Conservation (phyloP, 2,888 invertebrate genomes). For the Keiferia lycopersicella region DNA sequence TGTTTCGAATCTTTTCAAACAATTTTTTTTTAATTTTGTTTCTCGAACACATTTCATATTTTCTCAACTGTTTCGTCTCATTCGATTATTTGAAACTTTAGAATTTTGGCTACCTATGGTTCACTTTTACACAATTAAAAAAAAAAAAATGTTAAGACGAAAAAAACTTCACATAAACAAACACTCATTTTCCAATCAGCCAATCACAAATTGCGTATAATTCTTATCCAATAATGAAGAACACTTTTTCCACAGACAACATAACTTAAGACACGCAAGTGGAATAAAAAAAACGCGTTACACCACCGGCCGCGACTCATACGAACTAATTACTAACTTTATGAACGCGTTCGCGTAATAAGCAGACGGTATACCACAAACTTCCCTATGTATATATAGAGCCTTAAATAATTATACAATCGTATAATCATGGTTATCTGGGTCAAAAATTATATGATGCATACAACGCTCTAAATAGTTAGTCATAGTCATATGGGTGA, state of each 20-base stretch:
- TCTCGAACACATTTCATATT: no score
- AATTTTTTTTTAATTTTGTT: no score
- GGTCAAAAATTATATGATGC: not conserved
- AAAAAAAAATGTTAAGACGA: no score
- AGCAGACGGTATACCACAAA: slow-evolving; percentile 2
- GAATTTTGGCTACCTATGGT: no score
- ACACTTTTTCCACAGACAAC: not conserved
- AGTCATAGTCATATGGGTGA: no score
- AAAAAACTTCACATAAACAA: no score
- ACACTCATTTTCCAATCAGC: not conserved
- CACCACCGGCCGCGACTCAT: not conserved
- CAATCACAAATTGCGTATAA: not conserved
- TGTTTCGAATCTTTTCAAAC: no score
- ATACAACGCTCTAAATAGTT: not conserved
- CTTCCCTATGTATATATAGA: slow-evolving; percentile 10
- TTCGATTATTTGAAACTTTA: no score
- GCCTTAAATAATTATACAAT: not conserved
- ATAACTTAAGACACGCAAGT: not conserved
- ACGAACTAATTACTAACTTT: slow-evolving; percentile 8
- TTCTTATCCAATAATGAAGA: slow-evolving; percentile 6
- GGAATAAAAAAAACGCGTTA: slow-evolving; percentile 1
- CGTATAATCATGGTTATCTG: not conserved
- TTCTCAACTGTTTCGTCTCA: not conserved
- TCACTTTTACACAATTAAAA: no score
- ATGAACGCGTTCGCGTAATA: not conserved